A percentile compares a stretch with the other conserved stretches of the same genome.
These are phyloP conservation scores for Pristionchus pacificus DNA, from an alignment of 1,140 invertebrate species.

Conservation along the genomic window DNA sequence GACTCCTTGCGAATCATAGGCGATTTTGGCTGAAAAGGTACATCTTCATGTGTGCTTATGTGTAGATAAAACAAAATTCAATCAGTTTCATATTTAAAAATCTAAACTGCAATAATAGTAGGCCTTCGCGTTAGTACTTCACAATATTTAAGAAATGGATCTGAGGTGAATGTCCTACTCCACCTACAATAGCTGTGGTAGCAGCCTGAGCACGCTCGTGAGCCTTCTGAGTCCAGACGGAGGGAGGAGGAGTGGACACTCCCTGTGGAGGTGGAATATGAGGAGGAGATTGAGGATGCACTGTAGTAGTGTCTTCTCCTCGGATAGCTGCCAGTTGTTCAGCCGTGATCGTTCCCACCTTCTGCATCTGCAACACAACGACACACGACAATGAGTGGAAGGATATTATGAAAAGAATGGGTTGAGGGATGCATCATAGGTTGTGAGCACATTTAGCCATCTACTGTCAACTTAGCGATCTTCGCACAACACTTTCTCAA, in stretches of 20 bases:
- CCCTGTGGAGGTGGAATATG: constrained; percentile 7
- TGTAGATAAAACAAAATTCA: no score
- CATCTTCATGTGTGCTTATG: neutral
- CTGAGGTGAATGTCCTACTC: neutral
- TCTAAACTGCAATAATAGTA: no score
- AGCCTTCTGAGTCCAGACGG: constrained; percentile 51
- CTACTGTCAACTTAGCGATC: no score
- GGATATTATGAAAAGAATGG: no score
- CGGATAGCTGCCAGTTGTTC: constrained; percentile 32
- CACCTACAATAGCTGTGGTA: constrained; percentile 45
- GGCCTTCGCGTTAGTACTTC: no score
- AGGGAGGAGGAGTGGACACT: constrained; percentile 29
- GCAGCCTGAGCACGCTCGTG: constrained; percentile 55
- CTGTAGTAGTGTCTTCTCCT: constrained; percentile 37
- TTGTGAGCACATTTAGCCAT: no score
- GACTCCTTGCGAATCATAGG: constrained; percentile 48
- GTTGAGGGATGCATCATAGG: no score
- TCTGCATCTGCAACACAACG: constrained; percentile 18
- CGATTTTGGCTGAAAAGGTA: constrained; percentile 45
- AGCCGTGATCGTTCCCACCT: constrained; percentile 29
- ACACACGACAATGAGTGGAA: no score
- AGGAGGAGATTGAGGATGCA: constrained; percentile 36
- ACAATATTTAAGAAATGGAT: no score
- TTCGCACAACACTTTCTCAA: no score
- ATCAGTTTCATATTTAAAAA: no score